Percentiles rank a stretch among this genome's conserved stretches.
These are phyloP conservation scores for Spatulosminthurus flaviceps DNA, from an alignment of 2,888 invertebrate species.

Conservation along the genomic window DNA sequence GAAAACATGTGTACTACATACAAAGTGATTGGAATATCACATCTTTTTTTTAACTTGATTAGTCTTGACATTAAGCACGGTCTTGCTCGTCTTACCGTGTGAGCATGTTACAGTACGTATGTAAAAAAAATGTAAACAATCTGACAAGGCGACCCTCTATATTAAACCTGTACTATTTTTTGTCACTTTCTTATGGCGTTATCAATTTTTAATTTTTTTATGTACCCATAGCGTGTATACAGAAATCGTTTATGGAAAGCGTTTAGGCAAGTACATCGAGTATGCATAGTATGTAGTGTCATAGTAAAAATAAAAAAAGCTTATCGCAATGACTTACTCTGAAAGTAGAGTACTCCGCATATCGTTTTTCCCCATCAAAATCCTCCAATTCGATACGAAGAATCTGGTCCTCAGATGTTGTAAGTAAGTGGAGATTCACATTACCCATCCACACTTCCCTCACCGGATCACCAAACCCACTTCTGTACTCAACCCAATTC, in stretches of 20 bases:
- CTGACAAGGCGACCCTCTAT: not conserved
- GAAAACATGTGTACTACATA: too few species aligned
- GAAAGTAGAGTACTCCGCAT: slow-evolving; percentile 64
- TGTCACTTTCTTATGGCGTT: too few species aligned
- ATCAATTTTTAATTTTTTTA: too few species aligned
- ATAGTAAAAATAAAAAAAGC: not conserved
- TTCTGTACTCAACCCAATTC: slow-evolving; percentile 92
- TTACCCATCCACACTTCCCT: slow-evolving; percentile 94
- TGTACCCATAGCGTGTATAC: too few species aligned
- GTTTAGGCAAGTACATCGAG: too few species aligned
- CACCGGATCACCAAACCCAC: slow-evolving; percentile 89
- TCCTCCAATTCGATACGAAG: slow-evolving; percentile 88
- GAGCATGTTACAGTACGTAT: not conserved
- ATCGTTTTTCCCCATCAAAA: slow-evolving; percentile 92
- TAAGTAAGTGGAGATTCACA: slow-evolving; percentile 92
- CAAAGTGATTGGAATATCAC: not conserved
- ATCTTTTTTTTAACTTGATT: not conserved
- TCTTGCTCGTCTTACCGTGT: not conserved
- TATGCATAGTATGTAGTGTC: not conserved
- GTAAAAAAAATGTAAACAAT: not conserved
- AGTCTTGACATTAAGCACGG: slow-evolving; percentile 1
- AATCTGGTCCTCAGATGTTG: slow-evolving; percentile 89
- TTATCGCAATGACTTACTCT: slow-evolving; percentile 51
- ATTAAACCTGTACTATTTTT: not conserved
- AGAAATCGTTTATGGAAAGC: too few species aligned